Evolutionary conservation across 2,113 vertebrate species (phyloP).

Genomic region (Lamprotornis superbus): DNA sequence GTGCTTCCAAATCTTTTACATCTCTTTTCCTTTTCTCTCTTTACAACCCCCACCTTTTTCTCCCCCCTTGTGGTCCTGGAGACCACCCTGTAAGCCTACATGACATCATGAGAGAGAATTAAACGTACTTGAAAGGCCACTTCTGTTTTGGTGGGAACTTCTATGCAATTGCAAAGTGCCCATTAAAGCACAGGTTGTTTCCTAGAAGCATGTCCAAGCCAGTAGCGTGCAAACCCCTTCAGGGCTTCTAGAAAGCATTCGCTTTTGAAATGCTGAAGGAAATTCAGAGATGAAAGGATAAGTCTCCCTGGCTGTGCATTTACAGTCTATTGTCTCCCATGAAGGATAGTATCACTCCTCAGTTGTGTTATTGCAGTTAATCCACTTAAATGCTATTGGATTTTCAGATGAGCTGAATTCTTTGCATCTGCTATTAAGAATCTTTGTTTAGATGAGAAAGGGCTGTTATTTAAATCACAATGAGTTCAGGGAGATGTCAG

Average conservation of each 20-base stretch:
- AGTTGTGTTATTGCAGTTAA: conserved; percentile 70
- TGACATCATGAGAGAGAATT: conserved; percentile 63
- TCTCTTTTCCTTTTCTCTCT: conserved; percentile 40
- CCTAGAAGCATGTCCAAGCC: conserved; percentile 63
- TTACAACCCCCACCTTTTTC: conserved; percentile 7
- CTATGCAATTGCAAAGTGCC: conserved; percentile 66
- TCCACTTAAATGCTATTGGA: conserved; percentile 73
- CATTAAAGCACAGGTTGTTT: conserved; percentile 71
- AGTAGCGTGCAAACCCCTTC: conserved; percentile 61
- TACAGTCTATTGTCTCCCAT: conserved; percentile 69
- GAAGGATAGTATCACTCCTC: conserved; percentile 61
- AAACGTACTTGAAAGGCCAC: conserved; percentile 63
- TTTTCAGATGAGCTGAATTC: conserved; percentile 68
- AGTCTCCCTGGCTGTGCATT: conserved; percentile 64
- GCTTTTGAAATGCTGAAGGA: conserved; percentile 71
- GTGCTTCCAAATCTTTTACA: conserved; percentile 60
- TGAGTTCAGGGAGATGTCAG: conserved; percentile 57
- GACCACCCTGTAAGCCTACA: conserved; percentile 67
- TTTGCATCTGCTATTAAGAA: conserved; percentile 59
- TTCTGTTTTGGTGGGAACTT: conserved; percentile 69
- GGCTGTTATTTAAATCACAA: conserved; percentile 64
- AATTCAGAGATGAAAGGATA: conserved; percentile 69
- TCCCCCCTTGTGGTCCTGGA: conserved; percentile 3
- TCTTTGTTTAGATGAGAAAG: conserved; percentile 62
- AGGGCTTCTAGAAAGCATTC: conserved; percentile 62